phyloP scores from a whole-genome alignment of 1,140 invertebrate genomes.

The Saccostrea cuccullata region DNA sequence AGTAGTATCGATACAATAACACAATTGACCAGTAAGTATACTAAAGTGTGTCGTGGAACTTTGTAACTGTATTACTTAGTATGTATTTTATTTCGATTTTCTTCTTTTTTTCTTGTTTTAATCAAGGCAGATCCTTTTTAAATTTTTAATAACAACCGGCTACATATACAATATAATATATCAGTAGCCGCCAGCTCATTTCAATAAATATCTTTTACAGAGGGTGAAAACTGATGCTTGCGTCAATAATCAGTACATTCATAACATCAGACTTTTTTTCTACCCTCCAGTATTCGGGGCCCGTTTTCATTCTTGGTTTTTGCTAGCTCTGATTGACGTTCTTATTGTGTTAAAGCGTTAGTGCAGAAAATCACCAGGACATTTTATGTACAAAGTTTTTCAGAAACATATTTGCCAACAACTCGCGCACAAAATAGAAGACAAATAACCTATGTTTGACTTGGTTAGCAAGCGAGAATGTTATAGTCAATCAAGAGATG shows the following conservation, averaged over 20 bases:
- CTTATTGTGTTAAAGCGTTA: background rate
- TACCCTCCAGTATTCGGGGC: background rate
- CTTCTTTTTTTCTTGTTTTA: background rate
- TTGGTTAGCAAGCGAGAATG: conserved; percentile 19
- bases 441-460: conserved; percentile 30
- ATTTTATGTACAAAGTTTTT: conserved; percentile 33
- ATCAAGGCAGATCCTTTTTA: background rate
- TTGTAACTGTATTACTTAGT: too few relatives aligned
- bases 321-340: background rate
- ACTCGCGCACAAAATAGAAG: conserved; percentile 17
- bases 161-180: background rate
- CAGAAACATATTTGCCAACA: conserved; percentile 35
- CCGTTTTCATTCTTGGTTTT: background rate
- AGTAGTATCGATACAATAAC: too few relatives aligned
- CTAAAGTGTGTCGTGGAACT: too few relatives aligned
- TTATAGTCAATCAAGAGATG: conserved; percentile 23
- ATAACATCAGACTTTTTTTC: background rate
- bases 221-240: background rate
- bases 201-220: conserved; percentile 31
- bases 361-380: conserved; percentile 20
- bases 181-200: background rate
- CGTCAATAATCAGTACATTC: conserved; percentile 10
- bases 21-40: too few relatives aligned
- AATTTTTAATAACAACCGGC: background rate
- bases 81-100: background rate